A percentile compares a stretch with the other conserved stretches of the same genome.
Conservation (phyloP, 2,888 invertebrate species). For the Taphrorychus bicolor region DNA sequence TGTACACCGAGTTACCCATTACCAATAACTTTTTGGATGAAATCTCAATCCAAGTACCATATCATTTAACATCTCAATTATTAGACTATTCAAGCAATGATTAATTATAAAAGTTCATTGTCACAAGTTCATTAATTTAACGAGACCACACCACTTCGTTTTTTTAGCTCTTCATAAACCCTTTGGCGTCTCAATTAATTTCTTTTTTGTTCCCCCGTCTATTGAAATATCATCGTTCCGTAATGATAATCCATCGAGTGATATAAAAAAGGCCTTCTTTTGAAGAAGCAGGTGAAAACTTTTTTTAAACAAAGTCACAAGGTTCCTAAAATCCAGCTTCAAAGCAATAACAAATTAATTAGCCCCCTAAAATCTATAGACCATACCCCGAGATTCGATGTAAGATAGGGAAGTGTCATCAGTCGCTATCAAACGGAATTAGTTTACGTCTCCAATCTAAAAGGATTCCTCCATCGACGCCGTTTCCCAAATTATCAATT, state of each 20-base stretch:
- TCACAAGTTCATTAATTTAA: conserved; percentile 28
- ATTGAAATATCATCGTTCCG: conserved; percentile 18
- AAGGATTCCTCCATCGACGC: conserved; percentile 24
- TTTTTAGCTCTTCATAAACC: conserved; percentile 2
- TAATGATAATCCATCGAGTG: neutral
- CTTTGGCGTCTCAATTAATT: conserved; percentile 17
- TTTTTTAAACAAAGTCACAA: neutral
- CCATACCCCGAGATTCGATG: conserved; percentile 18
- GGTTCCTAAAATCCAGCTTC: neutral
- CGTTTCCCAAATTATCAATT: conserved; percentile 43
- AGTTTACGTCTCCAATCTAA: conserved; percentile 20
- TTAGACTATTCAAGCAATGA: neutral
- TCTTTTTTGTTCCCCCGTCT: conserved; percentile 7
- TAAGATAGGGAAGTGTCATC: conserved; percentile 31
- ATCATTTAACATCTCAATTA: neutral
- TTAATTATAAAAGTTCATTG: conserved; percentile 17
- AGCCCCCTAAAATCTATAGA: conserved; percentile 11
- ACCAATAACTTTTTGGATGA: neutral
- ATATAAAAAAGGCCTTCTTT: neutral
- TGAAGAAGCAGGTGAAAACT: neutral
- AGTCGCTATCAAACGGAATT: conserved; percentile 11
- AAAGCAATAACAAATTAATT: conserved; percentile 9
- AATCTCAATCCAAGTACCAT: neutral
- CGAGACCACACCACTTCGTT: conserved; percentile 23
- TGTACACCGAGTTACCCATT: neutral